These are phyloP conservation scores for Bibio marci DNA, from an alignment of 2,888 invertebrate species.

Conservation along the genomic window DNA sequence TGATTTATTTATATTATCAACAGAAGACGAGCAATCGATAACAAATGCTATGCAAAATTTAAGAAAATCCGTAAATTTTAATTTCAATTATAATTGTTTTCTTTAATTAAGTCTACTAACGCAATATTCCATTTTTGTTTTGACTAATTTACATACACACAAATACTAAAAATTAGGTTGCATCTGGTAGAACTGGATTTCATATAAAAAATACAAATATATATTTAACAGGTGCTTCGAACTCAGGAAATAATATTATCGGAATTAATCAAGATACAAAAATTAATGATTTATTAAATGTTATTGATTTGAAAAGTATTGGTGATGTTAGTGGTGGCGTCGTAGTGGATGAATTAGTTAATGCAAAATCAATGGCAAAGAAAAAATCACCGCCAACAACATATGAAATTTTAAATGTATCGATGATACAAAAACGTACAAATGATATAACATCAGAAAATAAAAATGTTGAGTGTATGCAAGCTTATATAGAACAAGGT, in stretches of 20 bases:
- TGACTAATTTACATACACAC: too few relatives aligned
- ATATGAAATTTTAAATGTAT: too few relatives aligned
- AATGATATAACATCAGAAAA: too few relatives aligned
- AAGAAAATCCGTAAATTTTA: constrained; percentile 41
- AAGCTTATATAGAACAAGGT: too few relatives aligned
- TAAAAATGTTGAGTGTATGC: too few relatives aligned
- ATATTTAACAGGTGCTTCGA: constrained; percentile 43
- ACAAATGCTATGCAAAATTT: constrained; percentile 43
- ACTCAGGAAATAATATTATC: constrained; percentile 34
- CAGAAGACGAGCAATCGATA: constrained; percentile 36
- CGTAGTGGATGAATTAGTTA: too few relatives aligned
- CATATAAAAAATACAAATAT: constrained; percentile 44
- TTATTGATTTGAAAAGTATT: too few relatives aligned
- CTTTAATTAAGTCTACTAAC: constrained; percentile 1
- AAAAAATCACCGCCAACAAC: too few relatives aligned
- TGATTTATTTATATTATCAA: constrained; percentile 43
- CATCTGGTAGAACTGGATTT: constrained; percentile 56
- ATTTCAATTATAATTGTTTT: constrained; percentile 3
- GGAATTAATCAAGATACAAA: constrained; percentile 35
- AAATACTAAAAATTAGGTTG: constrained; percentile 29
- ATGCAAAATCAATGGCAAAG: too few relatives aligned
- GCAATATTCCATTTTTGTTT: constrained; percentile 5
- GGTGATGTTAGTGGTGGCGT: too few relatives aligned
- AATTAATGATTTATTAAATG: constrained; percentile 34
- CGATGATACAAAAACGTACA: too few relatives aligned